These are phyloP conservation scores for Cotesia vestalis DNA, from an alignment of 1,140 invertebrate genomes.

Conservation along the genomic window DNA sequence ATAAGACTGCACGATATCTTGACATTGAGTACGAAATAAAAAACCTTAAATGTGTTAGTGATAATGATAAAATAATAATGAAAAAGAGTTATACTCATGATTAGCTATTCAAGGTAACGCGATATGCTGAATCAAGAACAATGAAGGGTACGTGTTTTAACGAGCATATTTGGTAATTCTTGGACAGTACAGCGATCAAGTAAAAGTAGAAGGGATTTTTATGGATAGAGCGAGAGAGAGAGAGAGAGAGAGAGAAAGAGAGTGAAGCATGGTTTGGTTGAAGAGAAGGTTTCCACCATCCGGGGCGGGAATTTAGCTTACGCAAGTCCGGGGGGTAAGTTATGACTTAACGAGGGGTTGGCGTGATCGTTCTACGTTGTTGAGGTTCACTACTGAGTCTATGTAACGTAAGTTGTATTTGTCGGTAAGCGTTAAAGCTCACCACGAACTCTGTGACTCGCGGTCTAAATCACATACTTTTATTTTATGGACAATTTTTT, in stretches of 20 bases:
- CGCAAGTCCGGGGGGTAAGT: slow-evolving; percentile 52
- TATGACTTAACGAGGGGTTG: slow-evolving; percentile 66
- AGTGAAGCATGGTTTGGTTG: slow-evolving; percentile 1
- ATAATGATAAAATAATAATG: too few relatives aligned
- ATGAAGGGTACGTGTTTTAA: too few relatives aligned
- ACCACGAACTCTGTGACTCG: slow-evolving; percentile 22
- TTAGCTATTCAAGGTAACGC: slow-evolving; percentile 1
- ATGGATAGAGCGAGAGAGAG: background rate
- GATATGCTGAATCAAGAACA: too few relatives aligned
- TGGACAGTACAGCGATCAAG: too few relatives aligned
- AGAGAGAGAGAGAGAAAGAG: slow-evolving; percentile 31
- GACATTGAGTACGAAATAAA: too few relatives aligned
- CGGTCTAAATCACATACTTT: slow-evolving; percentile 49
- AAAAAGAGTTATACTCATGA: too few relatives aligned
- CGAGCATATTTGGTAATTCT: too few relatives aligned
- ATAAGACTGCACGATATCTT: too few relatives aligned
- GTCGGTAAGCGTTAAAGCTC: slow-evolving; percentile 27
- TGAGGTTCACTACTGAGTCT: too few relatives aligned
- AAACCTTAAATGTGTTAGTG: too few relatives aligned
- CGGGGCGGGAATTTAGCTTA: slow-evolving; percentile 12
- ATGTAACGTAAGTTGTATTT: slow-evolving; percentile 9
- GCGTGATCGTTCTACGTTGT: slow-evolving; percentile 52
- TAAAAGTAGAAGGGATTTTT: too few relatives aligned
- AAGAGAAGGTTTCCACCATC: slow-evolving; percentile 20
- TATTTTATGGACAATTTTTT: slow-evolving; percentile 49